Conservation (phyloP, 2,888 invertebrate genomes). For the Eustalomyia histrio region DNA sequence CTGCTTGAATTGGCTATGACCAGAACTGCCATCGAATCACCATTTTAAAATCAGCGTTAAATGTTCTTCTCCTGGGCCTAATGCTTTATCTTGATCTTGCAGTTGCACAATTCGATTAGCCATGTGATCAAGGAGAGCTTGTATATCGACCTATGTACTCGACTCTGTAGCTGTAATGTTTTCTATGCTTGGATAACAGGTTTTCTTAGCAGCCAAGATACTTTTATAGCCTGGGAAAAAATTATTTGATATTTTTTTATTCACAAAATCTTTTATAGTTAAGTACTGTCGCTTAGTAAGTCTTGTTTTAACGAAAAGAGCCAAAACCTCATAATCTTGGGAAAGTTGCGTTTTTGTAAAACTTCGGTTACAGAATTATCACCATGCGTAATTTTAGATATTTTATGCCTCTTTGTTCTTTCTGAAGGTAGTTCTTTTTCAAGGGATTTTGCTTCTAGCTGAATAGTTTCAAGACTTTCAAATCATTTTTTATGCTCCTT, state of each 20-base stretch:
- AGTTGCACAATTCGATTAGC: too few relatives aligned
- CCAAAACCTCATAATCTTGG: conserved; percentile 4
- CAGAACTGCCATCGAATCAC: too few relatives aligned
- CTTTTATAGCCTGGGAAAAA: conserved; percentile 17
- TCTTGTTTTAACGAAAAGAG: background rate
- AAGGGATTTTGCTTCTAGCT: too few relatives aligned
- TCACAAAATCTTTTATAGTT: too few relatives aligned
- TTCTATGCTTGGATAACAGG: conserved; percentile 23
- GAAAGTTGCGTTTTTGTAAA: conserved; percentile 17
- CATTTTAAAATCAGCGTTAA: background rate
- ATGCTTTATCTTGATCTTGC: too few relatives aligned
- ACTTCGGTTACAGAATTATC: conserved; percentile 17
- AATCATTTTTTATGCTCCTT: too few relatives aligned
- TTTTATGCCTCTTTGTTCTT: conserved; percentile 3
- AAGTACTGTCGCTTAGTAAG: conserved; percentile 7
- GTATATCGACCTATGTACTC: conserved; percentile 9
- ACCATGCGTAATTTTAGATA: conserved; percentile 11
- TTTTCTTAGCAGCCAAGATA: background rate
- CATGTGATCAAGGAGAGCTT: background rate
- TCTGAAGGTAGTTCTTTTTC: background rate
- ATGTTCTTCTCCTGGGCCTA: too few relatives aligned
- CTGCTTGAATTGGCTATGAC: too few relatives aligned
- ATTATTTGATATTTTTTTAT: conserved; percentile 13
- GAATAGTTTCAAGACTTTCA: too few relatives aligned
- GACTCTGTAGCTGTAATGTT: conserved; percentile 18